These are phyloP conservation scores for Batillaria attramentaria DNA, from an alignment of 1,140 invertebrate species.

Conservation along the genomic window DNA sequence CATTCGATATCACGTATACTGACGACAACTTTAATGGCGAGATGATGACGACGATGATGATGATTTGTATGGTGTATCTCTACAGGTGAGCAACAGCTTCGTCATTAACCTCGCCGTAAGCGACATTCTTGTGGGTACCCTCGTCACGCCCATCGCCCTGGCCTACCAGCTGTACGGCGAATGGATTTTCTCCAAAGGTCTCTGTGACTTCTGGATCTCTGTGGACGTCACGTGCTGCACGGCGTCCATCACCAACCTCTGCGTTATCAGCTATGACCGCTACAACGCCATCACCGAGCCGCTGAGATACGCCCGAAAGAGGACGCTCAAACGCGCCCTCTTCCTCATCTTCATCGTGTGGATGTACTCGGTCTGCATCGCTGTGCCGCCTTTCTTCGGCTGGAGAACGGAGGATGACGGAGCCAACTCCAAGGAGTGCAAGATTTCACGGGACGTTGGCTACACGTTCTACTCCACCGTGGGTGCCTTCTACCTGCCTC, in stretches of 20 bases:
- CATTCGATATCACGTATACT: no score
- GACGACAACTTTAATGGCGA: no score
- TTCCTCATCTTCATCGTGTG: conserved; percentile 91
- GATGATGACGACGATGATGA: no score
- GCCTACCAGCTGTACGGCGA: conserved; percentile 50
- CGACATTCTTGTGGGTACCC: conserved; percentile 87
- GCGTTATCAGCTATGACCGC: conserved; percentile 74
- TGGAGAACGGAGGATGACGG: conserved; percentile 76
- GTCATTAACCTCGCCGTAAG: conserved; percentile 94
- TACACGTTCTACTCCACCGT: conserved; percentile 72
- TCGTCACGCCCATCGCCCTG: conserved; percentile 57
- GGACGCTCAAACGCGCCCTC: conserved; percentile 87
- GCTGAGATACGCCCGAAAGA: conserved; percentile 80
- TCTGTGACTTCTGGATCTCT: conserved; percentile 73
- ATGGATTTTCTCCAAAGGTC: conserved; percentile 70
- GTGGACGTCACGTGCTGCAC: conserved; percentile 75
- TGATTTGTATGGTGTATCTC: no score
- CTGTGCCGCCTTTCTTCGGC: conserved; percentile 93
- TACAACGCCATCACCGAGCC: conserved; percentile 75
- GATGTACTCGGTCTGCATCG: conserved; percentile 90
- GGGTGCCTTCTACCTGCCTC: conserved; percentile 72
- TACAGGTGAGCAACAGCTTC: conserved; percentile 91
- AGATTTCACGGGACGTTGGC: conserved; percentile 65
- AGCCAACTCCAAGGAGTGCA: conserved; percentile 45
- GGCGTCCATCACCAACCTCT: conserved; percentile 74